phyloP scores from a whole-genome alignment of 2,113 vertebrate species.

The Hoplias malabaricus region DNA sequence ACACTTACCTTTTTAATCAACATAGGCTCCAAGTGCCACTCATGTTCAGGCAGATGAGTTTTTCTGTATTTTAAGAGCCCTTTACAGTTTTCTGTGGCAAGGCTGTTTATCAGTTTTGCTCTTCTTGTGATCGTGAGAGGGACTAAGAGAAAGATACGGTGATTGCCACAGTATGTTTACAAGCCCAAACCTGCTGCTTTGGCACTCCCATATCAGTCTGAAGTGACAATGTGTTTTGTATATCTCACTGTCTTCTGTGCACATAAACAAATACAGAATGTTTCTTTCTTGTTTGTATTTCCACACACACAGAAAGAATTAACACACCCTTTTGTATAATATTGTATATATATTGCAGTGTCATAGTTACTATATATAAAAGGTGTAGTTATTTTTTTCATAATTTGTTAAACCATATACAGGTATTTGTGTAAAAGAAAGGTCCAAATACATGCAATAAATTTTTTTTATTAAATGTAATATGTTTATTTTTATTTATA shows the following conservation, averaged over 20 bases:
- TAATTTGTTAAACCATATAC: no score
- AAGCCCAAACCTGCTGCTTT: conserved; percentile 53
- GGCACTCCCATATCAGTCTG: conserved; percentile 12
- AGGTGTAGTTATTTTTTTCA: no score
- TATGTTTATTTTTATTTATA: no score
- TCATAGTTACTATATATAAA: no score
- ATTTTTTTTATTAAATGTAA: no score
- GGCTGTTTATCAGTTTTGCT: not conserved
- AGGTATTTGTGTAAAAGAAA: no score
- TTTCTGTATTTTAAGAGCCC: not conserved
- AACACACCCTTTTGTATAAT: not conserved
- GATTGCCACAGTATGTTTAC: conserved; percentile 22
- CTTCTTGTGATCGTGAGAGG: conserved; percentile 16
- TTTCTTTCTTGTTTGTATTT: not conserved
- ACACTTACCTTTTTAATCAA: not conserved
- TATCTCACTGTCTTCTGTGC: conserved; percentile 1
- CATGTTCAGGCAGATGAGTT: not conserved
- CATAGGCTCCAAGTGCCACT: not conserved
- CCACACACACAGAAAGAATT: not conserved
- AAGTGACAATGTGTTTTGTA: conserved; percentile 38
- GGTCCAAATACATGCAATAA: no score
- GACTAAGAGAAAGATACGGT: not conserved
- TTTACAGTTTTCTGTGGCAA: not conserved
- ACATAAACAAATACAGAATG: conserved; percentile 23
- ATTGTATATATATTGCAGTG: not conserved